These are phyloP conservation scores for Uria aalge DNA, from an alignment of 2,113 vertebrate genomes.

Conservation along the genomic window DNA sequence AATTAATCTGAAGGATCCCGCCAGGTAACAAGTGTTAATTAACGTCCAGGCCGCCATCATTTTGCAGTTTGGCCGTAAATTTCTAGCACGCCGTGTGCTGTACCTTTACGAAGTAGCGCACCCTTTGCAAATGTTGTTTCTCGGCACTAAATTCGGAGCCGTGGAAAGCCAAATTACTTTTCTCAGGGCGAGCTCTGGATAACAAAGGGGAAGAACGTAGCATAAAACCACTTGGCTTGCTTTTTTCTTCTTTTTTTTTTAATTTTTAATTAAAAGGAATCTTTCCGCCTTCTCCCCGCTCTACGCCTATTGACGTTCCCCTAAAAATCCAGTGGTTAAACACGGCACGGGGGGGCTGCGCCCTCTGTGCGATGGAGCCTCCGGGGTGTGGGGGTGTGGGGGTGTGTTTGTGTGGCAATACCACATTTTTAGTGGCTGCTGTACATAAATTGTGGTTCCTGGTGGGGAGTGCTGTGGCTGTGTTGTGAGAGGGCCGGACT, in stretches of 20 bases:
- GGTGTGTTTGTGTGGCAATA: background rate
- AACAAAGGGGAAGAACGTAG: background rate
- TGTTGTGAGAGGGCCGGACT: background rate
- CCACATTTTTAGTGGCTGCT: background rate
- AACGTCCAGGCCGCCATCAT: background rate
- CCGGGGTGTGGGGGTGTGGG: background rate
- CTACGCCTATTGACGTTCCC: background rate
- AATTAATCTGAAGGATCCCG: background rate
- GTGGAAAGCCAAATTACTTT: background rate
- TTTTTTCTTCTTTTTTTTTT: background rate
- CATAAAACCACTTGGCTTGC: background rate
- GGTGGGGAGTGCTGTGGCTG: background rate
- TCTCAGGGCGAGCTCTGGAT: background rate
- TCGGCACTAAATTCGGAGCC: background rate
- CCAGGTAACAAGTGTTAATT: background rate
- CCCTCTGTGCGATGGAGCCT: background rate
- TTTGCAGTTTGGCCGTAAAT: fast-evolving
- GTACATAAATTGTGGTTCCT: background rate
- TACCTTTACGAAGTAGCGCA: background rate
- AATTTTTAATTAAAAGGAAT: background rate
- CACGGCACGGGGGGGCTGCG: background rate
- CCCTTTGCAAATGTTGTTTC: background rate
- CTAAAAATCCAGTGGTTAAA: background rate
- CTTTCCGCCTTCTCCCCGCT: background rate
- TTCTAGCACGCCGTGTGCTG: fast-evolving